Conservation (phyloP, 2,888 invertebrate species). For the Heliothis peltigera region DNA sequence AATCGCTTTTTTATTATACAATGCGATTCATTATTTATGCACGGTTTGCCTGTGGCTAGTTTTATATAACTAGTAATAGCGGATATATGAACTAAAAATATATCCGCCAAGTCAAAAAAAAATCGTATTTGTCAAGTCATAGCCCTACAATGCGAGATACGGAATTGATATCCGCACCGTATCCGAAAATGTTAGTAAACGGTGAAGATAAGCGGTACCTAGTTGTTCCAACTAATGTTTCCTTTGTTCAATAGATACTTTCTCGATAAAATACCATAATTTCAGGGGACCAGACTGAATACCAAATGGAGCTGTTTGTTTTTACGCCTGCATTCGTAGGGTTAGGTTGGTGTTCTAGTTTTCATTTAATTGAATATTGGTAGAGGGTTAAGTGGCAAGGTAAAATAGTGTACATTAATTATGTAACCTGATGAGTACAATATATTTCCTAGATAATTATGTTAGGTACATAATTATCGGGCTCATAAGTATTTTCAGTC, state of each 20-base stretch:
- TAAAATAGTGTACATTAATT: too few species aligned
- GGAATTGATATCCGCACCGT: constrained; percentile 57
- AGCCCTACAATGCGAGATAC: constrained; percentile 59
- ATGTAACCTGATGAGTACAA: too few species aligned
- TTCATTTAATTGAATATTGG: constrained; percentile 7
- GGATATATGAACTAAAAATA: constrained; percentile 19
- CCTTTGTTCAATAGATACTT: constrained; percentile 59
- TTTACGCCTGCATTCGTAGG: constrained; percentile 20
- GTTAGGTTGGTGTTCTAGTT: constrained; percentile 14
- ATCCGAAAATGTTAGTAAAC: constrained; percentile 55
- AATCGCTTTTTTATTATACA: too few species aligned
- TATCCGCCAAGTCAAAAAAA: constrained; percentile 40
- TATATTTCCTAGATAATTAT: too few species aligned
- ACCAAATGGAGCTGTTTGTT: constrained; percentile 40
- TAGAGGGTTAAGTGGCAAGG: background rate
- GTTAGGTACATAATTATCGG: too few species aligned
- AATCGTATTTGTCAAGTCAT: constrained; percentile 50
- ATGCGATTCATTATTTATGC: background rate
- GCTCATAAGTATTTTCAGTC: too few species aligned
- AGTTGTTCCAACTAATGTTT: constrained; percentile 46
- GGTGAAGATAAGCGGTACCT: constrained; percentile 55
- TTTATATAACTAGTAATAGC: constrained; percentile 9
- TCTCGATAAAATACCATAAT: constrained; percentile 58
- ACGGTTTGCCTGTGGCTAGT: background rate
- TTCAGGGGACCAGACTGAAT: constrained; percentile 50